Base-by-base conservation (phyloP, 2,113 vertebrate genomes). In the Maccullochella peelii region DNA sequence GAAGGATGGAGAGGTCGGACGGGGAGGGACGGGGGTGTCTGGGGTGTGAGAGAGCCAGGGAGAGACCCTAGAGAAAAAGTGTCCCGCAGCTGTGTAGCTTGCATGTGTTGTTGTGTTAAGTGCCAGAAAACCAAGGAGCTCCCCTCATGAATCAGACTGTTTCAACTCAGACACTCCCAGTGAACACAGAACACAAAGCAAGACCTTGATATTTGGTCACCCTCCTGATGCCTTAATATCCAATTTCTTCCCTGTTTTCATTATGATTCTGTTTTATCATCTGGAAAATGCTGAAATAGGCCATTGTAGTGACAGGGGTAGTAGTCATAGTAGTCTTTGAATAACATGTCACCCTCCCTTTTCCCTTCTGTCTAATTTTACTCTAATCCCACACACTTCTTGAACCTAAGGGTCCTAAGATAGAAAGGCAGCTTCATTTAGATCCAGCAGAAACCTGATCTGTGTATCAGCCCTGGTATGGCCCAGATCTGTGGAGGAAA, bases 21-120 rank as follows among this genome's bases (percentile, higher is more conserved):
- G 74, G 61, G 86, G 77, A 82, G 84, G 57, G 73, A 71, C 30
- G 65, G 59, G n/a, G 61, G 76, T 66, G 73, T 88, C 36, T 75
- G 72, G 77, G 36, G 83, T 68, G 78, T 75, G 74, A 78, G 79
- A 68, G 66, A 23, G 66, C 18, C 71, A 65, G 71, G n/a, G 65
- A 38, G 38, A 73, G 71, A 83, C 77, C 79, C 81, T 71, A 10
- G 81, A 68, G 71, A 77, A 74, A 55, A 30, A 73, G 75, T 61
- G 83, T 89, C 85, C 74, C 54, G 66, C 94, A 93, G 94, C 93
- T 94, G 92, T 85, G 76, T 50, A 38, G 77, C 73, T 79, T 59
- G 52, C 57, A 82, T 83, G 62, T 87, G 85, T 87, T 93, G 86
- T 79, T 76, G 85, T 73, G 80, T 85, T 89, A 80, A 75, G 50